Conservation (phyloP, 2,113 vertebrate species). For the Hippoglossus stenolepis region DNA sequence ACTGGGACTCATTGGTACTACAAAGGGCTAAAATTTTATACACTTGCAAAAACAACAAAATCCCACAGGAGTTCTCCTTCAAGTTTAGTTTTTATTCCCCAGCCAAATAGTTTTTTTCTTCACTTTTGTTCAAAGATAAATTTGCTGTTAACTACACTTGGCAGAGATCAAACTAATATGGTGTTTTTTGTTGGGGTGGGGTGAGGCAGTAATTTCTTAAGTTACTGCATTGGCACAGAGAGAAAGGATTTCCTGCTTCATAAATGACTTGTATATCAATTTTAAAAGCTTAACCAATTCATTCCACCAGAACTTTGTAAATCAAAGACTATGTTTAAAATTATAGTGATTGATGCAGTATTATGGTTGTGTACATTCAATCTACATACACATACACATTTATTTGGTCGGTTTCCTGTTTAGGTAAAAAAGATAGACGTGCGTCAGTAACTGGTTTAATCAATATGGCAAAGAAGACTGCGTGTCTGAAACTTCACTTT, state of each 20-base stretch:
- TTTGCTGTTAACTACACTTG: slow-evolving; percentile 49
- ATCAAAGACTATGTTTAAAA: slow-evolving; percentile 14
- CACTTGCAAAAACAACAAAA: slow-evolving; percentile 54
- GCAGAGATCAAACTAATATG: slow-evolving; percentile 49
- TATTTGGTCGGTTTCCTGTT: slow-evolving; percentile 4
- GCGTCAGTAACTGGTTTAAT: not conserved
- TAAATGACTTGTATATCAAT: slow-evolving; percentile 1
- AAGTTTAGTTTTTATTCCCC: slow-evolving; percentile 54
- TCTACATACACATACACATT: not conserved
- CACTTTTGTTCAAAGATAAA: slow-evolving; percentile 58
- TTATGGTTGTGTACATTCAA: not conserved
- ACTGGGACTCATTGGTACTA: slow-evolving; percentile 52
- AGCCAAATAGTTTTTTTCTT: slow-evolving; percentile 35
- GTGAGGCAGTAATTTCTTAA: slow-evolving; percentile 21
- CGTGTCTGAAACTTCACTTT: too few relatives aligned
- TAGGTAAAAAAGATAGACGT: slow-evolving; percentile 3
- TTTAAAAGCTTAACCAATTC: slow-evolving; percentile 22
- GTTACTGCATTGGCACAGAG: slow-evolving; percentile 1
- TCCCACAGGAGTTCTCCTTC: slow-evolving; percentile 53
- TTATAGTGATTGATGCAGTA: not conserved
- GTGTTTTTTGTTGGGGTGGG: not conserved
- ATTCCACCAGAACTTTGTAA: not conserved
- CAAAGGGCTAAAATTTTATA: slow-evolving; percentile 59
- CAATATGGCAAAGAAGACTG: too few relatives aligned
- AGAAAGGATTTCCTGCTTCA: slow-evolving; percentile 34